Percentiles rank a stretch among this genome's conserved stretches.
phyloP scores from a whole-genome alignment of 2,797 vertebrate species.

The Clarias laeviceps region DNA sequence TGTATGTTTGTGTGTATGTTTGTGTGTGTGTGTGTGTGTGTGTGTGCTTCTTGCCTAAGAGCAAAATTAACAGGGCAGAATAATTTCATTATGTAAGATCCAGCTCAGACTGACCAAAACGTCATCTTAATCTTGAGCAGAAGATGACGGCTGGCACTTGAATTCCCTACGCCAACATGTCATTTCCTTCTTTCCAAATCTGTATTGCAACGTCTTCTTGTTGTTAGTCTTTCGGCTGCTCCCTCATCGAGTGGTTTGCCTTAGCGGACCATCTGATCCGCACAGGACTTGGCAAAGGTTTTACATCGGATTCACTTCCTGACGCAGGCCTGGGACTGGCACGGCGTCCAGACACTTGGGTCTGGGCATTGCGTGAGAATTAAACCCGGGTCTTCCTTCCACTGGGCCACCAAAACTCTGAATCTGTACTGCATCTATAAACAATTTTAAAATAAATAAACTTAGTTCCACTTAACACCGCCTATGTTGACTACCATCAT shows the following conservation, averaged over 20 bases:
- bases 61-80: slow-evolving; percentile 59
- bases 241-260: too few species aligned
- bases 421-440: not conserved
- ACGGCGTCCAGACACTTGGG: too few species aligned
- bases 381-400: too few species aligned
- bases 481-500: not conserved
- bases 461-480: not conserved
- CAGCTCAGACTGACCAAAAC: slow-evolving; percentile 41
- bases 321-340: too few species aligned
- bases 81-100: slow-evolving; percentile 61
- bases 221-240: too few species aligned
- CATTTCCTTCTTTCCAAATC: slow-evolving; percentile 8
- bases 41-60: slow-evolving; percentile 18
- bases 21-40: not conserved
- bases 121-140: slow-evolving; percentile 19
- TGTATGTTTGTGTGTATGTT: slow-evolving; percentile 13
- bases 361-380: too few species aligned
- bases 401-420: not conserved
- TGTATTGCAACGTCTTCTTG: not conserved
- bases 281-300: too few species aligned
- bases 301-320: too few species aligned
- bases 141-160: slow-evolving; percentile 11
- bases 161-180: slow-evolving; percentile 13
- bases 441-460: not conserved
- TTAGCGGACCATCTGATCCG: too few species aligned